Percentiles rank a stretch among this genome's conserved stretches.
These are phyloP conservation scores for Cuculus canorus DNA, from an alignment of 2,797 vertebrate species.

Conservation along the genomic window DNA sequence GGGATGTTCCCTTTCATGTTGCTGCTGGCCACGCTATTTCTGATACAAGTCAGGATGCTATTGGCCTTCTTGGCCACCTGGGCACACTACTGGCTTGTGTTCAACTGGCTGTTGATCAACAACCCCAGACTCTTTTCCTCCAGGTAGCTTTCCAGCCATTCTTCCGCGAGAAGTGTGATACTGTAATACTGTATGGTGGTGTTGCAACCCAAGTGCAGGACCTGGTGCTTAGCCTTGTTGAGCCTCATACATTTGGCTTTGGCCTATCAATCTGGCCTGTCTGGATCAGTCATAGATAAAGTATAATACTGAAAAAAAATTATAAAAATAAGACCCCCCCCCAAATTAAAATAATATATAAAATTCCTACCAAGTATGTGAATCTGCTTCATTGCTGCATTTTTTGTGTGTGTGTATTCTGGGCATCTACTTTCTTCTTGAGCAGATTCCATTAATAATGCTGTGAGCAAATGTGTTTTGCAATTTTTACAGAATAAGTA, in stretches of 20 bases:
- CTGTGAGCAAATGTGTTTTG: background rate
- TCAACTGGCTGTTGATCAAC: rapidly evolving
- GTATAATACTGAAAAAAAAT: background rate
- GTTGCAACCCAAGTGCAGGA: background rate
- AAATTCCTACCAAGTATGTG: background rate
- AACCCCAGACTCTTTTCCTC: background rate
- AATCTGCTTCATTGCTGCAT: background rate
- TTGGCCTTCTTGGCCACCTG: background rate
- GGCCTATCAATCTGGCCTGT: background rate
- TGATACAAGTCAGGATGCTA: too few relatives aligned
- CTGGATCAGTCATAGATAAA: background rate
- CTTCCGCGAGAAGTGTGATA: too few relatives aligned
- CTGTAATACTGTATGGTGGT: rapidly evolving
- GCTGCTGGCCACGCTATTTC: background rate
- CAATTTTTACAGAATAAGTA: background rate
- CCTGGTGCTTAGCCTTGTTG: background rate
- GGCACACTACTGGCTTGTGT: background rate
- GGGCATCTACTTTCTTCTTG: background rate
- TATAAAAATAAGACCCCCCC: too few relatives aligned
- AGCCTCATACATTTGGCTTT: background rate
- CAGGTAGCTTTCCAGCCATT: background rate
- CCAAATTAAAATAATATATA: background rate
- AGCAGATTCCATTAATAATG: background rate
- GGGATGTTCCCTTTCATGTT: background rate
- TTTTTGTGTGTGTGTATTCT: background rate